These are phyloP conservation scores for Drosophila seclusa DNA, from an alignment of 2,888 invertebrate species.

Conservation along the genomic window DNA sequence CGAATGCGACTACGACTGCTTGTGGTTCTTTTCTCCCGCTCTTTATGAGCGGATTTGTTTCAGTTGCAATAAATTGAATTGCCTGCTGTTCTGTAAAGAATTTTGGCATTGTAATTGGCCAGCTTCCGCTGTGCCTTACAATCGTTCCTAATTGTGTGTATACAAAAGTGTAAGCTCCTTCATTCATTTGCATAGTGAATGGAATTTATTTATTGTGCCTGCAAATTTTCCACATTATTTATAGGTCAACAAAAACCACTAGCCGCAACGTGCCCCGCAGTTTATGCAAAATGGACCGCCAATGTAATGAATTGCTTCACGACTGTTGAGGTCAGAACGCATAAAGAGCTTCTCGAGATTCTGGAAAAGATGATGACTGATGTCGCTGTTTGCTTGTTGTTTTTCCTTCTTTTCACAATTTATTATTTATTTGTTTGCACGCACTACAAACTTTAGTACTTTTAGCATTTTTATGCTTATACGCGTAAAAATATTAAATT, in stretches of 20 bases:
- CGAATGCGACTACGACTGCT: constrained; percentile 4
- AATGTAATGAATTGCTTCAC: constrained; percentile 57
- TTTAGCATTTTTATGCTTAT: constrained; percentile 48
- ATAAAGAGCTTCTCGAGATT: constrained; percentile 19
- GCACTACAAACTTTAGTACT: constrained; percentile 55
- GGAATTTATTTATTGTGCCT: constrained; percentile 70
- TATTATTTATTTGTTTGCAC: constrained; percentile 59
- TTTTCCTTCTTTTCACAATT: constrained; percentile 30
- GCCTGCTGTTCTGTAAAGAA: constrained; percentile 24
- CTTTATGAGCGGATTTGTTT: constrained; percentile 42
- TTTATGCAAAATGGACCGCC: constrained; percentile 60
- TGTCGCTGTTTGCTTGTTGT: constrained; percentile 15
- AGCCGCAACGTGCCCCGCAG: constrained; percentile 21
- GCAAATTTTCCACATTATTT: constrained; percentile 73
- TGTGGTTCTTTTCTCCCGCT: constrained; percentile 6
- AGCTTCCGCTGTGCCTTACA: constrained; percentile 30
- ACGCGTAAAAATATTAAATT: constrained; percentile 43
- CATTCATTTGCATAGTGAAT: constrained; percentile 69
- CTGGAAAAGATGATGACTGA: constrained; percentile 2
- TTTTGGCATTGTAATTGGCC: constrained; percentile 47
- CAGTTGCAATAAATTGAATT: constrained; percentile 36
- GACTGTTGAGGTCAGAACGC: constrained; percentile 33
- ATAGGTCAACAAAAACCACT: constrained; percentile 59
- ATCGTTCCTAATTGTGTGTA: constrained; percentile 48
- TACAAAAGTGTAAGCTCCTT: constrained; percentile 22